These are phyloP conservation scores for Dryoscopus gambensis DNA, from an alignment of 2,113 vertebrate species.

Conservation along the genomic window DNA sequence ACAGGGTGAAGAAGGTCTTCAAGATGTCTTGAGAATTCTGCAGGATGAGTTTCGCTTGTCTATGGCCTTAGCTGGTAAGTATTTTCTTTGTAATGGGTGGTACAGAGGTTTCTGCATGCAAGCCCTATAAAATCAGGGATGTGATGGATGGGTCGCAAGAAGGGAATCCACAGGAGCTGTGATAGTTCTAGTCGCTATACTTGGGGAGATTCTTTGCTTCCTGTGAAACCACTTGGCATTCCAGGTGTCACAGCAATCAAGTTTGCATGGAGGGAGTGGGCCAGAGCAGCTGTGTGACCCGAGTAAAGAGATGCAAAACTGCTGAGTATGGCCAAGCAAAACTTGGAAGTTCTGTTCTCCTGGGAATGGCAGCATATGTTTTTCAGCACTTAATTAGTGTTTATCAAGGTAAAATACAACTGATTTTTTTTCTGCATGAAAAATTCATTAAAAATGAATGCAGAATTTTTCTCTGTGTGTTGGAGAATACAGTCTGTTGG, in stretches of 20 bases:
- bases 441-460: background rate
- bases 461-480: background rate
- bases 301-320: background rate
- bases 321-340: background rate
- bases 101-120: background rate
- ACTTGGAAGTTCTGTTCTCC: background rate
- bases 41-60: slow-evolving; percentile 86
- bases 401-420: background rate
- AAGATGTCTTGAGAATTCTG: slow-evolving; percentile 85
- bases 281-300: background rate
- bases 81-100: background rate
- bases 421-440: background rate
- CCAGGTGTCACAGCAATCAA: background rate
- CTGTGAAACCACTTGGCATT: background rate
- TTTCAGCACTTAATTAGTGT: background rate
- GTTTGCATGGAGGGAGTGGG: background rate
- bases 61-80: slow-evolving; percentile 87
- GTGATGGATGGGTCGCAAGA: background rate
- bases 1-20: slow-evolving; percentile 88
- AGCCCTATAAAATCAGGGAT: background rate
- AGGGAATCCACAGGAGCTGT: background rate
- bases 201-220: background rate
- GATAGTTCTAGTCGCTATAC: background rate
- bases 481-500: background rate
- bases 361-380: background rate